These are phyloP conservation scores for Helicoverpa assulta DNA, from an alignment of 2,888 invertebrate genomes.

Conservation along the genomic window DNA sequence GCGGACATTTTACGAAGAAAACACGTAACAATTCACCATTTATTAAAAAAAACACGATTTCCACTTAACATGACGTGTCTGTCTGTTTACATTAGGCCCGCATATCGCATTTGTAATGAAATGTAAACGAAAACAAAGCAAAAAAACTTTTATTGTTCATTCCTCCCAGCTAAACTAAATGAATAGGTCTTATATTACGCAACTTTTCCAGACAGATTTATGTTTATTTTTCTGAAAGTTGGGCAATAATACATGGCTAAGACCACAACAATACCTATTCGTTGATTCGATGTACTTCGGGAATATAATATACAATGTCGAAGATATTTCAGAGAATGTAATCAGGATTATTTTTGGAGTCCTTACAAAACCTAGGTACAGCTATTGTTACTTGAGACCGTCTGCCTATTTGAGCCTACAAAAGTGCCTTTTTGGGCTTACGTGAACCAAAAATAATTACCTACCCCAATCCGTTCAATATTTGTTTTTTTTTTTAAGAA, in stretches of 20 bases:
- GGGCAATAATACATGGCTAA: constrained; percentile 1
- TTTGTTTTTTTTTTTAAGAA: too few relatives aligned
- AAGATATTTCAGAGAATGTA: not conserved
- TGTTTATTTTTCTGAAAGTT: constrained; percentile 6
- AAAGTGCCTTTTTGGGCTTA: too few relatives aligned
- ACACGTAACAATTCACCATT: not conserved
- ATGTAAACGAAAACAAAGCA: constrained; percentile 1
- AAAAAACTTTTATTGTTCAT: constrained; percentile 6
- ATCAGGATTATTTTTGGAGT: not conserved
- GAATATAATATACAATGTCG: not conserved
- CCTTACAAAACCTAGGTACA: not conserved
- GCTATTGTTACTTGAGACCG: too few relatives aligned
- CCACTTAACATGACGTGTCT: not conserved
- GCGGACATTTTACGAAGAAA: not conserved
- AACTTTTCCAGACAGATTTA: not conserved
- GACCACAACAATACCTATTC: not conserved
- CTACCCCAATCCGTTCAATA: too few relatives aligned
- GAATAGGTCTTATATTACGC: constrained; percentile 5
- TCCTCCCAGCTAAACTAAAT: not conserved
- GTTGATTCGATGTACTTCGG: not conserved
- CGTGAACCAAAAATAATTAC: too few relatives aligned
- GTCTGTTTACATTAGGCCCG: not conserved
- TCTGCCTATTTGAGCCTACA: too few relatives aligned
- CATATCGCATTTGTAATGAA: not conserved
- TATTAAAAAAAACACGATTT: not conserved